A percentile compares a stretch with the other conserved stretches of the same genome.
phyloP scores from a whole-genome alignment of 1,140 invertebrate species.

The Onthophagus taurus region DNA sequence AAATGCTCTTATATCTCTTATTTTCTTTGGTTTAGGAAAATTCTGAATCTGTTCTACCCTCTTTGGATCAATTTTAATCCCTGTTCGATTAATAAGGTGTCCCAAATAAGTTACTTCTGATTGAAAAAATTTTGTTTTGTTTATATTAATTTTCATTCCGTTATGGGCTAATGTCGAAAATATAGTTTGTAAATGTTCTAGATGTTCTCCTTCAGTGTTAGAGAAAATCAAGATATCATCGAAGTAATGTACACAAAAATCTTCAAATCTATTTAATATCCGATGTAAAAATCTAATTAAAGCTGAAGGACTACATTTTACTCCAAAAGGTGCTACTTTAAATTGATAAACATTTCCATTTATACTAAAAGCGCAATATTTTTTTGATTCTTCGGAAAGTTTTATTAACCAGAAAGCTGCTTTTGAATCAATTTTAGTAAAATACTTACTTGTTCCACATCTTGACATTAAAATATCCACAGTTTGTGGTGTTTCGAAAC shows the following conservation, averaged over 20 bases:
- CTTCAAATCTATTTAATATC: slow-evolving; percentile 1
- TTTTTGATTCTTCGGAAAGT: neutral
- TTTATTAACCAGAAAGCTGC: slow-evolving; percentile 2
- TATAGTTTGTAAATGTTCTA: slow-evolving; percentile 1
- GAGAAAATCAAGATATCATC: slow-evolving; percentile 11
- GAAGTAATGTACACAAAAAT: slow-evolving; percentile 4
- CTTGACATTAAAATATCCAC: neutral
- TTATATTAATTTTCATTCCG: neutral
- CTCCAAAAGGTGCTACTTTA: slow-evolving; percentile 3
- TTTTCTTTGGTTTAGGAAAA: slow-evolving; percentile 9
- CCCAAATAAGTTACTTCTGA: neutral
- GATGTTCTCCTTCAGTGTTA: neutral
- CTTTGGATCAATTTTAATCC: neutral
- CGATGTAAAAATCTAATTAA: neutral
- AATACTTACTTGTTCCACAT: neutral
- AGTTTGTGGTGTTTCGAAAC: slow-evolving; percentile 1
- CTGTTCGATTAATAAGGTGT: neutral
- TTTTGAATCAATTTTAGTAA: slow-evolving; percentile 1
- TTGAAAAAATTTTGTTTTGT: neutral
- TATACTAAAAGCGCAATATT: slow-evolving; percentile 7
- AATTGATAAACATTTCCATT: slow-evolving; percentile 7
- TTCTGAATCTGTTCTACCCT: slow-evolving; percentile 4
- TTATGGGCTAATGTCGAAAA: neutral
- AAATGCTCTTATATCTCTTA: too few species aligned
- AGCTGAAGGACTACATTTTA: neutral